Base-by-base conservation (phyloP, 2,888 invertebrate genomes). In the Sphinx pinastri region DNA sequence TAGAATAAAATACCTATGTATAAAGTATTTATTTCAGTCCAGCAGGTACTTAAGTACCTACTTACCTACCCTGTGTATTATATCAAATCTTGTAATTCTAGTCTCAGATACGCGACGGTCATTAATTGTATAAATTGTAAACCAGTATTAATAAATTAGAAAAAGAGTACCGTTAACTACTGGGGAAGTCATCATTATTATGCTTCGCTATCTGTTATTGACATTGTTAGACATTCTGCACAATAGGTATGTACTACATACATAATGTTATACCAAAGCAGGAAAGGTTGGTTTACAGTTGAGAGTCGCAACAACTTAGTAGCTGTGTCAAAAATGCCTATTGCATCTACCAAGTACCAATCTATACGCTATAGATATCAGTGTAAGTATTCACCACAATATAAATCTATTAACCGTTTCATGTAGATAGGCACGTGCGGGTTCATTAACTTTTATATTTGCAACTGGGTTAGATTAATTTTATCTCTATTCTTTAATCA, bases 161-260 rank as follows among this genome's bases (percentile, higher is more conserved):
- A 78, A 81, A 79, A 82, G 78, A 80, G 81, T 86, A 87, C 88
- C 85, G 88, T 89, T 89, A 74, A 73, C 76, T 77, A 74, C 76
- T 77, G 76, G 74, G 76, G 81, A 82, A 79, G 84, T 81, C 79
- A 86, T 85, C 84, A 84, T 81, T 83, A 82, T 84, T 81, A 81
- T 78, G 79, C 74, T 78, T 79, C 76, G 76, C 75, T 25, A 79
- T 84, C 80, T 80, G 76, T 72, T 84, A 83, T 85, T 84, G 84
- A 84, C 83, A 82, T 84, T 81, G 81, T 78, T 81, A 80, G 82
- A 77, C 77, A 76, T 82, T 38, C 38, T 1, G 38, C 80, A 77
- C 77, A 57, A 25, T 57, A 19, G 19, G 12, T 57, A 57, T 25
- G 25, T 57, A 11, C 57, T 38, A 38, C 8, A 25, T 38, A 38